Conservation (phyloP, 2,888 invertebrate species). For the Calliopum simillimum region DNA sequence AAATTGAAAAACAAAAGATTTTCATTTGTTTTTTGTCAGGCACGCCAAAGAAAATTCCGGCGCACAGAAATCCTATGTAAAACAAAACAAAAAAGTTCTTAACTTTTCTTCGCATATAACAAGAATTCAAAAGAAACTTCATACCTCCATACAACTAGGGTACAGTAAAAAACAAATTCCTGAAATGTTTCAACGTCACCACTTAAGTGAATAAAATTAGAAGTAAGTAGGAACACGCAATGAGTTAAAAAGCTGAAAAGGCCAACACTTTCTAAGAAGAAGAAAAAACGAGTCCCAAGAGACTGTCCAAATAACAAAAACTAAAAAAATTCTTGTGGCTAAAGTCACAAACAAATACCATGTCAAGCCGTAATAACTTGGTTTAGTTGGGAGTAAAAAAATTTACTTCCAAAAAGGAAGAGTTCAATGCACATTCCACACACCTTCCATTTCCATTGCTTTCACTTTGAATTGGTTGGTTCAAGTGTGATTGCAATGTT, state of each 20-base stretch:
- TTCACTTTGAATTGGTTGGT: constrained; percentile 4
- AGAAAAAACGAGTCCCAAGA: not conserved
- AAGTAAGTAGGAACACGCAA: constrained; percentile 2
- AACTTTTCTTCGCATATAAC: constrained; percentile 25
- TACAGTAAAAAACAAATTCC: too few relatives aligned
- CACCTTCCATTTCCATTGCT: not conserved
- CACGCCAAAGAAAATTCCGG: constrained; percentile 12
- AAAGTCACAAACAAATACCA: constrained; percentile 42
- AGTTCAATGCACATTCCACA: constrained; percentile 22
- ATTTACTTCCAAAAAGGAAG: constrained; percentile 27
- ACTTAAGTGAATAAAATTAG: constrained; percentile 9
- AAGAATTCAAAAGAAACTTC: constrained; percentile 12
- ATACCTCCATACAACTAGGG: not conserved
- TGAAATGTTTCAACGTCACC: not conserved
- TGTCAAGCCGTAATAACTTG: constrained; percentile 44
- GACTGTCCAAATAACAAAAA: constrained; percentile 14
- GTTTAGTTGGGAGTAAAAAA: constrained; percentile 33
- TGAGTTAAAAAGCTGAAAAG: not conserved
- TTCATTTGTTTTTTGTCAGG: not conserved
- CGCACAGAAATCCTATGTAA: not conserved
- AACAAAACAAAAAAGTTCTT: constrained; percentile 1
- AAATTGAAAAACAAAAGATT: not conserved
- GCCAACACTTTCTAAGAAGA: not conserved
- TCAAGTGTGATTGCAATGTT: constrained; percentile 49
- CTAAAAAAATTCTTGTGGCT: constrained; percentile 26